Conservation (phyloP, 92 coral and sea anemone species). For the Zoanthus solanderi region DNA sequence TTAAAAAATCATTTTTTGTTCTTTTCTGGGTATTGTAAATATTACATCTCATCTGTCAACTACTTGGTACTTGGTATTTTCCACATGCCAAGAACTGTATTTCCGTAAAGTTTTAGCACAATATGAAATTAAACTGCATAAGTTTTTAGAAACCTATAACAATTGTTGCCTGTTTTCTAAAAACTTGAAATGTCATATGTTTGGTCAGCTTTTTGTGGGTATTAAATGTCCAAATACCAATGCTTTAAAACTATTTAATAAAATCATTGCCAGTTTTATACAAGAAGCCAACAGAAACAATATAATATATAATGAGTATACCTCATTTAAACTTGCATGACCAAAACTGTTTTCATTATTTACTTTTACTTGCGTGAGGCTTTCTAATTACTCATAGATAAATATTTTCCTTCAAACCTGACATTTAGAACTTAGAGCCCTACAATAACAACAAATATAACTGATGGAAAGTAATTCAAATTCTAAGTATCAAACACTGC, state of each 20-base stretch:
- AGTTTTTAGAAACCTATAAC: neutral
- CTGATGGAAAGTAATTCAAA: neutral
- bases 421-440: neutral
- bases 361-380: neutral
- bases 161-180: neutral
- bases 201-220: neutral
- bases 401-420: conserved; percentile 20
- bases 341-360: neutral
- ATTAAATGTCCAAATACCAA: neutral
- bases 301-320: neutral
- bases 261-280: neutral
- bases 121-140: neutral
- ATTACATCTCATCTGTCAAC: neutral
- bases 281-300: neutral
- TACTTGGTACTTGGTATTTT: neutral
- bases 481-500: neutral
- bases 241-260: too few species aligned
- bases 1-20: neutral
- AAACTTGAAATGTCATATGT: neutral
- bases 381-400: conserved; percentile 1
- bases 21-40: neutral
- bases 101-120: neutral
- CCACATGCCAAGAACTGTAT: neutral
- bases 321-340: neutral
- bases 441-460: neutral